Base-by-base conservation (phyloP, 1,140 invertebrate species). In the Drosophila micromelanica region DNA sequence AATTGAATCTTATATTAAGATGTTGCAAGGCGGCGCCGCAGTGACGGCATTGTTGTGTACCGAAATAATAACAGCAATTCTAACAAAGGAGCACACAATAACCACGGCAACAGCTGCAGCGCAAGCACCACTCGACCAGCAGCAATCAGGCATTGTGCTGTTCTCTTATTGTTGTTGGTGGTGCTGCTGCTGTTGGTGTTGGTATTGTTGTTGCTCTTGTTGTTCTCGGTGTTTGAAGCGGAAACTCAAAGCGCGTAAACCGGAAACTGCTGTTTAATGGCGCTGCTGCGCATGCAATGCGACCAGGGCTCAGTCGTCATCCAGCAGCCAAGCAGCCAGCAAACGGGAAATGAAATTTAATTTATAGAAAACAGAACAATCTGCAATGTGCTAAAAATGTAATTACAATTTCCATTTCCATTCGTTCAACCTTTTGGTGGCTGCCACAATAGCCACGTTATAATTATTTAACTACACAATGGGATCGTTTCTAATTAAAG, bases 241-340 rank as follows among this genome's bases (percentile, higher is more conserved):
- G 84, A 89, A 89, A 89, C 85, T 77, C 84, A 89, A 89, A 89
- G 84, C 84, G 84, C 84, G 84, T 89, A 89, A 89, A 89, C 84
- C 84, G 84, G 84, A 89, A 89, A 89, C 84, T 78, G 80, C 79
- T 89, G 85, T 89, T 89, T 89, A 89, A 89, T 89, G 85, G 84
- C 85, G 80, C 81, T 59, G 80, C 76, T 76, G 84, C 70, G 85
- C 84, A 89, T 84, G 84, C 79, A 82, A 74, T 73, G 65, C 67
- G 57, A 61, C 45, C 45, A 48, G 17, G 42, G n/a, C 61, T 54
- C 49, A 54, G 15, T 40, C 76, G 32, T 57, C 45, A 57, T 40
- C 43, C 57, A 51, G 43, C 62, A 54, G 46, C 55, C 30, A 68
- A 52, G 40, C 49, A 52, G 63, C 54, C 13, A 54, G 37, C 35